Conservation (phyloP, 1,140 invertebrate species). For the Ceratina japonica region DNA sequence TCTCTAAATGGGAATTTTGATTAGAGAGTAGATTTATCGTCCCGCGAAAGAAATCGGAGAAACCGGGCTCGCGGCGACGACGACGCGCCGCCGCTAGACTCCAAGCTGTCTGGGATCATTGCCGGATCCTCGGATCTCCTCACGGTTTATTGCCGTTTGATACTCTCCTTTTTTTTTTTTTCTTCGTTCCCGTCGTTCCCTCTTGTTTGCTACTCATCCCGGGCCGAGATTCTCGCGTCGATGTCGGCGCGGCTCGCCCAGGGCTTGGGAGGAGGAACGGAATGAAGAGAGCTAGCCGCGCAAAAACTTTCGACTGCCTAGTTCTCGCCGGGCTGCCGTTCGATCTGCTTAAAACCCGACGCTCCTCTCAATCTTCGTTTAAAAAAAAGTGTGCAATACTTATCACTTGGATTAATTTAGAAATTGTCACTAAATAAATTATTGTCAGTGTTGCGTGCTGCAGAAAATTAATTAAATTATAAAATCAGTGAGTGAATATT, state of each 20-base stretch:
- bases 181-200: constrained; percentile 12
- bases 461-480: too few species aligned
- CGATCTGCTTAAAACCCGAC: constrained; percentile 59
- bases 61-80: constrained; percentile 45
- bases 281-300: constrained; percentile 39
- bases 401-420: too few species aligned
- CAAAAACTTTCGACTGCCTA: constrained; percentile 69
- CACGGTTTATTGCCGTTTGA: constrained; percentile 67
- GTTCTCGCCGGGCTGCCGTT: constrained; percentile 57
- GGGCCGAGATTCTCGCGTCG: constrained; percentile 60
- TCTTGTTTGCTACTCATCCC: constrained; percentile 37
- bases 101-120: constrained; percentile 77
- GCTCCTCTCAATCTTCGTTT: too few species aligned
- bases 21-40: constrained; percentile 40
- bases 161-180: constrained; percentile 54
- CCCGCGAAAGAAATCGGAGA: constrained; percentile 36
- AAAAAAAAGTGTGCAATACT: too few species aligned
- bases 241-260: constrained; percentile 49
- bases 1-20: constrained; percentile 30
- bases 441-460: too few species aligned
- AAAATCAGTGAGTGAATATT: too few species aligned
- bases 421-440: too few species aligned
- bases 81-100: constrained; percentile 75
- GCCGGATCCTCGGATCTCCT: constrained; percentile 68
- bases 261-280: constrained; percentile 35